These are phyloP conservation scores for Biston stratarius DNA, from an alignment of 2,888 invertebrate species.

Conservation along the genomic window DNA sequence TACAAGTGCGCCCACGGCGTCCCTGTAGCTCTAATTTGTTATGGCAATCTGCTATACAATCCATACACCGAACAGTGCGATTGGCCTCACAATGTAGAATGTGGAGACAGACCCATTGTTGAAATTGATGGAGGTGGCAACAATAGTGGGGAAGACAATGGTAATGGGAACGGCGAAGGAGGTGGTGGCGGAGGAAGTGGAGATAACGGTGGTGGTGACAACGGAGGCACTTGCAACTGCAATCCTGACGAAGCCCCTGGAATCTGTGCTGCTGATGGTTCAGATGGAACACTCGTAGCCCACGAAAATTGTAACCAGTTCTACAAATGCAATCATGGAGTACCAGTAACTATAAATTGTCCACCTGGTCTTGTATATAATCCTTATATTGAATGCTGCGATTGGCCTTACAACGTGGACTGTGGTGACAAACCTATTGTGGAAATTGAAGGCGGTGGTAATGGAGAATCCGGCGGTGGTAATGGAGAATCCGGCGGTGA, in stretches of 20 bases:
- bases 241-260: slow-evolving; percentile 54
- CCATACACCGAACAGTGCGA: slow-evolving; percentile 53
- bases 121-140: slow-evolving; percentile 16
- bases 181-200: slow-evolving; percentile 8
- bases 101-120: slow-evolving; percentile 50
- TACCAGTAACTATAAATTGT: slow-evolving; percentile 52
- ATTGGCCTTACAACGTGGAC: slow-evolving; percentile 59
- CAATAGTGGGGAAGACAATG: slow-evolving; percentile 10
- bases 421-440: slow-evolving; percentile 56
- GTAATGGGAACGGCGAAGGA: slow-evolving; percentile 3
- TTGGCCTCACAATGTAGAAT: slow-evolving; percentile 57
- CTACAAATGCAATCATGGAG: slow-evolving; percentile 55
- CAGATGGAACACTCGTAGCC: slow-evolving; percentile 55
- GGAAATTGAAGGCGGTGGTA: slow-evolving; percentile 35
- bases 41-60: slow-evolving; percentile 49
- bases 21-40: slow-evolving; percentile 49
- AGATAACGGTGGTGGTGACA: slow-evolving; percentile 14
- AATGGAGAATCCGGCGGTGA: slow-evolving; percentile 18
- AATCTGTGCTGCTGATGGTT: slow-evolving; percentile 53
- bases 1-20: slow-evolving; percentile 52
- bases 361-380: slow-evolving; percentile 52
- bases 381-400: slow-evolving; percentile 52
- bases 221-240: slow-evolving; percentile 35
- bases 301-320: slow-evolving; percentile 62
- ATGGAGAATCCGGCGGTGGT: slow-evolving; percentile 20